Percentiles rank a stretch among this genome's conserved stretches.
These are phyloP conservation scores for Daphoenositta chrysoptera DNA, from an alignment of 2,113 vertebrate genomes.

Conservation along the genomic window DNA sequence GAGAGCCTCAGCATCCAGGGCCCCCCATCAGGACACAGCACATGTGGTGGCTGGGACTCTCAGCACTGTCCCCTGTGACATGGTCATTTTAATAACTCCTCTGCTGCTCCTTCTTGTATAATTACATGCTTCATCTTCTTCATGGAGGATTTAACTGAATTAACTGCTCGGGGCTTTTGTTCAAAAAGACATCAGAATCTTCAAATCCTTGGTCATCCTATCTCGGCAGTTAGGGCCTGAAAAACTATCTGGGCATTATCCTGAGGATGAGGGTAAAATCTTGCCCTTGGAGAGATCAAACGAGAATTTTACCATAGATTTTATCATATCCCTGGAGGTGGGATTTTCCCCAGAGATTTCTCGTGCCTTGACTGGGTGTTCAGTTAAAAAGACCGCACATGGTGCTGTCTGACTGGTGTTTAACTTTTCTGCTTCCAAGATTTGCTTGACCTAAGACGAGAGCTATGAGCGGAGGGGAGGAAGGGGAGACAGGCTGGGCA, in stretches of 20 bases:
- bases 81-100: neutral
- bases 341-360: neutral
- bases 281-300: neutral
- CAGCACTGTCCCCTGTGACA: neutral
- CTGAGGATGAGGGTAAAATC: neutral
- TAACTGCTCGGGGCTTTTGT: neutral
- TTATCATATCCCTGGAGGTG: neutral
- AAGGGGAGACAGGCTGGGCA: constrained; percentile 36
- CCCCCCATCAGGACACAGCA: neutral
- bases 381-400: constrained; percentile 4
- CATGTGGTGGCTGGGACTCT: fast-evolving
- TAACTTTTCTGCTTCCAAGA: constrained; percentile 27
- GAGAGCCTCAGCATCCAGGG: neutral
- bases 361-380: neutral
- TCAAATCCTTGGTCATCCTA: neutral
- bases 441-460: neutral
- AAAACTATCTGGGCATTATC: neutral
- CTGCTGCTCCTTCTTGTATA: neutral
- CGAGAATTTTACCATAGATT: neutral
- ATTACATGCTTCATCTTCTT: neutral
- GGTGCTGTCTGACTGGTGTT: neutral
- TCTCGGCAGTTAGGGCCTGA: neutral
- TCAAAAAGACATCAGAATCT: neutral
- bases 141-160: neutral
- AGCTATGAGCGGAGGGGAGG: constrained; percentile 2